Conservation (phyloP, 2,888 invertebrate genomes). For the Parnassius glacialis region DNA sequence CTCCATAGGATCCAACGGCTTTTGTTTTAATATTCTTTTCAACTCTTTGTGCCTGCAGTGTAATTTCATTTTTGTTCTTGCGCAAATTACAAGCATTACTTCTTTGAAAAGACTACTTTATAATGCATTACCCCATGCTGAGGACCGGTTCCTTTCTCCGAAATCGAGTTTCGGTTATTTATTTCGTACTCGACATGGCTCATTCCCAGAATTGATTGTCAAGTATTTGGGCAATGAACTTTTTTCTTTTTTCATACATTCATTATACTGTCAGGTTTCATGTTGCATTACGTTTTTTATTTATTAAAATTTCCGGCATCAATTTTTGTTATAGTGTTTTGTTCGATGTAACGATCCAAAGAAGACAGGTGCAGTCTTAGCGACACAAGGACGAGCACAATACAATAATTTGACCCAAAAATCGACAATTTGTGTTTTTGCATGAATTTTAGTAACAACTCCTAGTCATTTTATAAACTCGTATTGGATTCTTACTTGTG, state of each 20-base stretch:
- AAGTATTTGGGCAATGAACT: slow-evolving; percentile 22
- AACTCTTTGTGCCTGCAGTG: background rate
- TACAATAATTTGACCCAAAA: too few species aligned
- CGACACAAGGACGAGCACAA: too few species aligned
- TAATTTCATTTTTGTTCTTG: slow-evolving; percentile 11
- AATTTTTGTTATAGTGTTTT: too few species aligned
- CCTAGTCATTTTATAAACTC: background rate
- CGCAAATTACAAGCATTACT: slow-evolving; percentile 16
- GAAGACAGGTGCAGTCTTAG: too few species aligned
- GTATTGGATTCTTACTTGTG: background rate
- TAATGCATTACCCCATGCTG: slow-evolving; percentile 28
- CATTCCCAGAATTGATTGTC: slow-evolving; percentile 20
- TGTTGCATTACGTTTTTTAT: background rate
- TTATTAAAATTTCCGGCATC: background rate
- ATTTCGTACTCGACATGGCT: slow-evolving; percentile 15
- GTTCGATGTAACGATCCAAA: too few species aligned
- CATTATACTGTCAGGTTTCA: background rate
- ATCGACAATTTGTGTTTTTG: too few species aligned
- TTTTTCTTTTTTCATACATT: slow-evolving; percentile 12
- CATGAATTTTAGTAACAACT: too few species aligned
- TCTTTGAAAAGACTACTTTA: slow-evolving; percentile 17
- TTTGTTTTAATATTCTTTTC: background rate
- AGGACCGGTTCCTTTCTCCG: slow-evolving; percentile 26
- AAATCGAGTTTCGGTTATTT: slow-evolving; percentile 24
- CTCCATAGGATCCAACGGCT: too few species aligned